phyloP scores from a whole-genome alignment of 1,140 invertebrate genomes.

The Nomia melanderi region DNA sequence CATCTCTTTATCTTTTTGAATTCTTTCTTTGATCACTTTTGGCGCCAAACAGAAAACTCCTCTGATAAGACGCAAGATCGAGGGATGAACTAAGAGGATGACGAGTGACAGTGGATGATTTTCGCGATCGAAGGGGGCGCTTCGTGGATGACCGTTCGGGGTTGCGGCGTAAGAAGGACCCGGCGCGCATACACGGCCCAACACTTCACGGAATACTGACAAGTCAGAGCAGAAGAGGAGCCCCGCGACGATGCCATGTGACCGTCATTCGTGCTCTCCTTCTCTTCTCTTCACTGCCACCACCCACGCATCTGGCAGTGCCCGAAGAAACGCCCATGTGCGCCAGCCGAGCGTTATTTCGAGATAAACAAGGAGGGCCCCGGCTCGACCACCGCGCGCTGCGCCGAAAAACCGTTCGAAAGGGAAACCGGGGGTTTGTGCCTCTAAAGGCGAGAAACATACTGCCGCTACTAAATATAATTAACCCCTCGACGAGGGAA shows the following conservation, averaged over 20 bases:
- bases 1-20: no score
- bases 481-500: background rate
- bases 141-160: conserved; percentile 16
- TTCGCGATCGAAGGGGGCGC: background rate
- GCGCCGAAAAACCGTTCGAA: no score
- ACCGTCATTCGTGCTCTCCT: conserved; percentile 70
- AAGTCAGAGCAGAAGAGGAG: conserved; percentile 67
- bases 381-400: no score
- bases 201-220: conserved; percentile 70
- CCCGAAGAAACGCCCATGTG: conserved; percentile 66
- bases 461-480: conserved; percentile 28
- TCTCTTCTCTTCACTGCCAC: conserved; percentile 67
- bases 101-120: background rate
- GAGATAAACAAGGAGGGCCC: conserved; percentile 55
- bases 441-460: conserved; percentile 17
- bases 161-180: conserved; percentile 32
- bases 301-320: conserved; percentile 77
- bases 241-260: conserved; percentile 71
- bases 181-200: conserved; percentile 55
- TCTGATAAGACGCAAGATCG: no score
- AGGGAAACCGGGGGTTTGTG: conserved; percentile 25
- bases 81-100: no score
- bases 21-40: no score
- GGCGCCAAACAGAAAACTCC: no score
- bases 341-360: conserved; percentile 56